Base-by-base conservation (phyloP, 2,797 vertebrate genomes). In the Catharus ustulatus region DNA sequence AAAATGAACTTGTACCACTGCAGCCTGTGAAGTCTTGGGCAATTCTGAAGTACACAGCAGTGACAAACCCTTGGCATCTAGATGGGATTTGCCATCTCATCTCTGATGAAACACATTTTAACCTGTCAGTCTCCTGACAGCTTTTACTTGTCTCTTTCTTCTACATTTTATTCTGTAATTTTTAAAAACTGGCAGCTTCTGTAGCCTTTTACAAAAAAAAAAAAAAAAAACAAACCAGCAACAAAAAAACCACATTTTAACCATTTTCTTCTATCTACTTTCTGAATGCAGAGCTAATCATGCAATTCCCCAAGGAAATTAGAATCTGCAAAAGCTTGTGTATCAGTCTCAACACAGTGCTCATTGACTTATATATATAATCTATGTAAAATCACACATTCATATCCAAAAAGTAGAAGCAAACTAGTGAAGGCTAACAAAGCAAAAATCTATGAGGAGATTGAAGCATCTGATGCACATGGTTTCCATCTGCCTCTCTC, bases 71-170 rank as follows among this genome's bases (percentile, higher is more conserved):
- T 85, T 7, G 0, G 45, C 72, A 85, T 8, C 4, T 26, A 43
- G 18, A 11, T 30, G 24, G 34, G 75, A 93, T 85, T 83, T 92
- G 72, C 45, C 57, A 77, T 67, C 82, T 91, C 82, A 29, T 84
- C 49, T 77, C 75, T 59, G 57, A 92, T 61, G 36, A 74, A 92
- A 85, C 32, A 22, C 49, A 57, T 80, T 80, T 95, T 83, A 73
- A 83, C 73, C 76, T 94, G 54, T n/a, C 76, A 86, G 62, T 58
- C 62, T 91, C 80, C 34, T 81, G 80, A 61, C 80, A 90, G 46
- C 34, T 72, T 59, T 67, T 73, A 45, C 68, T 49, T 42, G 29
- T 59, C 59, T 82, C 40, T 32, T 90, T 3, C 67, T 52, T 29
- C 42, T 54, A 13, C 55, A 49, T 62, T 88, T 49, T 30, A 36